Conservation (phyloP, 2,113 vertebrate genomes). For the Paraplagusia blochii region DNA sequence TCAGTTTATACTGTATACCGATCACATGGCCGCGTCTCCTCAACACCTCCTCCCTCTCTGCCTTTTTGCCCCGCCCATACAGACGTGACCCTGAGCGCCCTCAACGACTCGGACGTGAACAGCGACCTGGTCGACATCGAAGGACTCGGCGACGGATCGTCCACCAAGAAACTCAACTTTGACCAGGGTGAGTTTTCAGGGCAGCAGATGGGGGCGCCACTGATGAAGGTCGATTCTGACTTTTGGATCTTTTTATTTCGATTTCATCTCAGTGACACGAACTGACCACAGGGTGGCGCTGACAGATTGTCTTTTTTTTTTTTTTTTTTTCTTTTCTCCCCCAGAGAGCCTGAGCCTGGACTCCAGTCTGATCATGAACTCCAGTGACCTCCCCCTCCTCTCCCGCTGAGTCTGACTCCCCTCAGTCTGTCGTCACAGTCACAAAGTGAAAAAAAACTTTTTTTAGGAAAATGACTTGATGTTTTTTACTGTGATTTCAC, state of each 20-base stretch:
- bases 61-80: neutral
- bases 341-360: constrained; percentile 88
- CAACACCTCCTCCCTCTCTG: neutral
- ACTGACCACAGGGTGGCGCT: no score
- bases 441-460: no score
- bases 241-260: no score
- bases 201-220: neutral
- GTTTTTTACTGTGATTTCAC: no score
- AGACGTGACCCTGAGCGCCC: constrained; percentile 88
- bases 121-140: constrained; percentile 92
- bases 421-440: neutral
- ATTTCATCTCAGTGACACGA: no score
- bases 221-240: no score
- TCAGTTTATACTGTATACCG: neutral
- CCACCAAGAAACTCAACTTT: constrained; percentile 87
- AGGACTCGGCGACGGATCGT: constrained; percentile 82
- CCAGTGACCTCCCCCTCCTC: constrained; percentile 80
- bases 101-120: constrained; percentile 89
- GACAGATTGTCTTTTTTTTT: neutral
- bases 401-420: constrained; percentile 69
- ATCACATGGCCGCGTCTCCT: neutral
- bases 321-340: constrained; percentile 25
- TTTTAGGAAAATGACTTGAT: no score
- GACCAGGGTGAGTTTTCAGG: constrained; percentile 81
- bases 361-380: constrained; percentile 85